Percentiles rank a stretch among this genome's conserved stretches.
These are phyloP conservation scores for Aleadryas rufinucha DNA, from an alignment of 2,113 vertebrate species.

Conservation along the genomic window DNA sequence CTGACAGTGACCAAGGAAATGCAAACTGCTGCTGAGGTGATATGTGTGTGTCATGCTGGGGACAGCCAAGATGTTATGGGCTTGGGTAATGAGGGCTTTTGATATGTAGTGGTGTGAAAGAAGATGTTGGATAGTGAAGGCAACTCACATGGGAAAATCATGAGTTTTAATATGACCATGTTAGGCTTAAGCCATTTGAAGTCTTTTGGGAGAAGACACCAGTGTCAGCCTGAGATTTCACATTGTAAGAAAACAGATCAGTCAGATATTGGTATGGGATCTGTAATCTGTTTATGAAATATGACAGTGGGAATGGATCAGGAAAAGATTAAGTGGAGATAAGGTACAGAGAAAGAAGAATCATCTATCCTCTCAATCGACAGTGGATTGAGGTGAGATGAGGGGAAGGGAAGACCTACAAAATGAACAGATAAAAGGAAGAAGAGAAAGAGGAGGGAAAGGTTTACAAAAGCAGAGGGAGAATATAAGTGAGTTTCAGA, in stretches of 20 bases:
- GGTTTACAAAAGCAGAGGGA: neutral
- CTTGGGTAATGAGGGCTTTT: neutral
- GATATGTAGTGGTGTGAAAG: neutral
- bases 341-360: neutral
- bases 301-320: neutral
- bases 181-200: neutral
- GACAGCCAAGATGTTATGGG: rapidly evolving
- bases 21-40: neutral
- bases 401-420: neutral
- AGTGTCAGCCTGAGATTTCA: neutral
- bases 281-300: neutral
- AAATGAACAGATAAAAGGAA: neutral
- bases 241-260: neutral
- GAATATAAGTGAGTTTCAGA: neutral
- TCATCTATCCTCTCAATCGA: neutral
- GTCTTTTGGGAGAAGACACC: neutral
- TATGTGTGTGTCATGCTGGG: neutral
- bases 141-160: neutral
- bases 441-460: neutral
- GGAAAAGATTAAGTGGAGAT: neutral
- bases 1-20: neutral
- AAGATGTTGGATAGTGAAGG: neutral
- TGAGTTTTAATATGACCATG: neutral
- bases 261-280: neutral
- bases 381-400: neutral